Evolutionary conservation across 2,113 vertebrate genomes (phyloP).

Genomic region (Pyrgilauda ruficollis): DNA sequence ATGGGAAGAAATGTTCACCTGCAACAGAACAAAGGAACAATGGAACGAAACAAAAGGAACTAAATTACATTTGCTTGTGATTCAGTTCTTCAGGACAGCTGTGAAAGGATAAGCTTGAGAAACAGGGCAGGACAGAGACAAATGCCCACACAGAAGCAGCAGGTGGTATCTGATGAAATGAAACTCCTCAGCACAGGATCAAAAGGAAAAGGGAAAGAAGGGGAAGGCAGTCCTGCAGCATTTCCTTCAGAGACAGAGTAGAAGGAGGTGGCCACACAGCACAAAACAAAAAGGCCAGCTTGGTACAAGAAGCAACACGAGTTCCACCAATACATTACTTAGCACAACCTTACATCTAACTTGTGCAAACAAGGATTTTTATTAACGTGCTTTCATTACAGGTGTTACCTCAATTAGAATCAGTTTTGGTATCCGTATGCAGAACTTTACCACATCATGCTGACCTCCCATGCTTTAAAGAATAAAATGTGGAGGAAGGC

Average conservation of each 20-base stretch:
- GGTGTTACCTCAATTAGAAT: not conserved
- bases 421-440: not conserved
- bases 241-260: not conserved
- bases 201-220: not conserved
- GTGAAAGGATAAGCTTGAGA: not conserved
- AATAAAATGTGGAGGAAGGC: not conserved
- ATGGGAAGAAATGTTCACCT: not conserved
- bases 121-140: not conserved
- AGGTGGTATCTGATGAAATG: not conserved
- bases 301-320: not conserved
- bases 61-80: not conserved
- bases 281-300: not conserved
- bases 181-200: fast-evolving
- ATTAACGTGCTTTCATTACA: not conserved
- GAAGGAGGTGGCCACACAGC: not conserved
- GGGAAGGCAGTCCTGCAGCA: not conserved
- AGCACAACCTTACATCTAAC: not conserved
- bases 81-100: not conserved
- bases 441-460: not conserved
- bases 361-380: not conserved
- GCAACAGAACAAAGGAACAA: not conserved
- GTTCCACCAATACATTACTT: not conserved
- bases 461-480: not conserved
- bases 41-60: not conserved
- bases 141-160: not conserved